These are phyloP conservation scores for Vombatus ursinus DNA, from an alignment of 2,113 vertebrate genomes.

Conservation along the genomic window DNA sequence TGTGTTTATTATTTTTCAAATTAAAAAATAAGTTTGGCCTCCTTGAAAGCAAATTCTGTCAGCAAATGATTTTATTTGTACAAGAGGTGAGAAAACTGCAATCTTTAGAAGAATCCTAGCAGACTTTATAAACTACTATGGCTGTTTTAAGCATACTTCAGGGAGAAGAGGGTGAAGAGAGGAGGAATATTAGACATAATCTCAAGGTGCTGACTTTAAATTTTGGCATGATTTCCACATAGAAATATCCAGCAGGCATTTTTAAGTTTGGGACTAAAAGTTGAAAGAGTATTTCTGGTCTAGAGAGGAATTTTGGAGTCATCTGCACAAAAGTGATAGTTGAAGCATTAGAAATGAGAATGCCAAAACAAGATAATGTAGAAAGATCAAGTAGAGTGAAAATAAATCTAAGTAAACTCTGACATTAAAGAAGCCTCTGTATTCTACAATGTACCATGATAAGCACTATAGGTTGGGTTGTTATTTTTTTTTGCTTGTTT, in stretches of 20 bases:
- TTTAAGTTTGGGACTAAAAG: neutral
- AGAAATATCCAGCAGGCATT: neutral
- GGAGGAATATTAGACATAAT: neutral
- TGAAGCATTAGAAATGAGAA: neutral
- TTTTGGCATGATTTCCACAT: neutral
- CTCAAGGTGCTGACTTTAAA: neutral
- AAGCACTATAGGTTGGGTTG: neutral
- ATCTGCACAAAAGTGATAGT: too few species aligned
- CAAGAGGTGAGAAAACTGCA: neutral
- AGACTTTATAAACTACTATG: neutral
- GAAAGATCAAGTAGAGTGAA: neutral
- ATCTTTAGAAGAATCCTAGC: neutral
- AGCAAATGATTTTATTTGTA: neutral
- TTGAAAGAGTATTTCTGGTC: neutral
- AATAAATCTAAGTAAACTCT: neutral
- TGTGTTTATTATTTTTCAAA: neutral
- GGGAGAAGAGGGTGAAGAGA: neutral
- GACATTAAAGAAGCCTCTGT: neutral
- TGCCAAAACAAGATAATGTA: neutral
- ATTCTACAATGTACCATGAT: neutral
- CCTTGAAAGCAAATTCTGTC: neutral
- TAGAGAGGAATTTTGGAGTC: neutral
- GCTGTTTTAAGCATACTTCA: neutral
- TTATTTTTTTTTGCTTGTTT: neutral
- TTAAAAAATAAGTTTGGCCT: neutral